These are phyloP conservation scores for Electrona antarctica DNA, from an alignment of 2,113 vertebrate genomes.

Conservation along the genomic window DNA sequence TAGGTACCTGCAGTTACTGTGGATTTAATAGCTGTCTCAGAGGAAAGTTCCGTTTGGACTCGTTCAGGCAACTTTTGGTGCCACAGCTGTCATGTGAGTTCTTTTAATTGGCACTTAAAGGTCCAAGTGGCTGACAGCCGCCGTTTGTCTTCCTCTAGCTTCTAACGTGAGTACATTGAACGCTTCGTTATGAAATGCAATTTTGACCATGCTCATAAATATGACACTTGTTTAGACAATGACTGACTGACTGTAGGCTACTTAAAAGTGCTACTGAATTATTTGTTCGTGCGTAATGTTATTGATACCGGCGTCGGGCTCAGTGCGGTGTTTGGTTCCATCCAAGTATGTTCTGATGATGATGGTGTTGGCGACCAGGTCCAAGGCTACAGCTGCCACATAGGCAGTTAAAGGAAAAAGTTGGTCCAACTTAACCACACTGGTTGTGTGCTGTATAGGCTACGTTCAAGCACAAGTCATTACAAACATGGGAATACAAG, in stretches of 20 bases:
- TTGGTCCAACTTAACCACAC: too few relatives aligned
- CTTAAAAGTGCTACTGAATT: background rate
- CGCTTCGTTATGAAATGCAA: constrained; percentile 7
- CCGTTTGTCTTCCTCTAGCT: background rate
- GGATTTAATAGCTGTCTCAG: background rate
- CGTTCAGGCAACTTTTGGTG: background rate
- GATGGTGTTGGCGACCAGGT: background rate
- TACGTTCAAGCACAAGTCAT: too few relatives aligned
- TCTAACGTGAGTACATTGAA: background rate
- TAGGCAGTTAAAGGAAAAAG: background rate
- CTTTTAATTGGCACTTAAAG: constrained; percentile 5
- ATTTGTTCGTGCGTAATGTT: constrained; percentile 16
- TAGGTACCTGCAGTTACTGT: background rate
- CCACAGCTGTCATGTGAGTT: constrained; percentile 6
- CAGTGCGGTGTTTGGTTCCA: constrained; percentile 16
- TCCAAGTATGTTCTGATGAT: constrained; percentile 10
- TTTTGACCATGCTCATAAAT: constrained; percentile 7
- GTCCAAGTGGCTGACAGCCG: constrained; percentile 46
- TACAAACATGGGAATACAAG: too few relatives aligned
- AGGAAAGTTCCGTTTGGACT: background rate
- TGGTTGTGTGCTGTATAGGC: too few relatives aligned
- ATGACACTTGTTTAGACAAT: background rate
- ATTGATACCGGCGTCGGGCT: constrained; percentile 3
- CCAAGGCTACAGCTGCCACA: background rate
- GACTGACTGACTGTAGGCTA: too few relatives aligned